Conservation (phyloP, 2,113 vertebrate genomes). For the Mustelus asterias region DNA sequence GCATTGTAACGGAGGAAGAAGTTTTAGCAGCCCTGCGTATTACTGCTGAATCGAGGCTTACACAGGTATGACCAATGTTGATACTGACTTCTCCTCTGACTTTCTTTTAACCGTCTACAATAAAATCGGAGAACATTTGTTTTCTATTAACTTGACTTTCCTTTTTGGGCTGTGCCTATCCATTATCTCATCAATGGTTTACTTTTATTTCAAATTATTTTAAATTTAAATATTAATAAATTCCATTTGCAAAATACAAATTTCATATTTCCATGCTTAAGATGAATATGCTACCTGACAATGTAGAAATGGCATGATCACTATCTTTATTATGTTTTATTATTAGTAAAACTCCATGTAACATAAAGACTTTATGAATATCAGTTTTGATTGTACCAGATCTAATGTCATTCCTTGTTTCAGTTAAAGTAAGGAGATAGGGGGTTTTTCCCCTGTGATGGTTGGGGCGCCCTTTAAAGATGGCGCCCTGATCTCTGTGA, state of each 20-base stretch:
- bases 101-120: background rate
- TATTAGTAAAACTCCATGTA: background rate
- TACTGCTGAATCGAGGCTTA: constrained; percentile 57
- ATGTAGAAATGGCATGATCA: background rate
- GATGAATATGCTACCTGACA: background rate
- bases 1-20: constrained; percentile 62
- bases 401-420: background rate
- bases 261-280: background rate
- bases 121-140: background rate
- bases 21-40: constrained; percentile 48
- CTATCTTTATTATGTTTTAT: background rate
- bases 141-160: background rate
- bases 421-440: background rate
- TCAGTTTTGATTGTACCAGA: background rate
- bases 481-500: too few relatives aligned
- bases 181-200: background rate
- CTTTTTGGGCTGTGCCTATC: background rate
- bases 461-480: too few relatives aligned
- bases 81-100: background rate
- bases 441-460: too few relatives aligned
- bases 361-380: background rate
- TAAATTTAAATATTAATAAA: background rate
- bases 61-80: constrained; percentile 52
- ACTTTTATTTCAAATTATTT: background rate
- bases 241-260: background rate